Conservation (phyloP, 2,113 vertebrate species). For the Triplophysa rosa region DNA sequence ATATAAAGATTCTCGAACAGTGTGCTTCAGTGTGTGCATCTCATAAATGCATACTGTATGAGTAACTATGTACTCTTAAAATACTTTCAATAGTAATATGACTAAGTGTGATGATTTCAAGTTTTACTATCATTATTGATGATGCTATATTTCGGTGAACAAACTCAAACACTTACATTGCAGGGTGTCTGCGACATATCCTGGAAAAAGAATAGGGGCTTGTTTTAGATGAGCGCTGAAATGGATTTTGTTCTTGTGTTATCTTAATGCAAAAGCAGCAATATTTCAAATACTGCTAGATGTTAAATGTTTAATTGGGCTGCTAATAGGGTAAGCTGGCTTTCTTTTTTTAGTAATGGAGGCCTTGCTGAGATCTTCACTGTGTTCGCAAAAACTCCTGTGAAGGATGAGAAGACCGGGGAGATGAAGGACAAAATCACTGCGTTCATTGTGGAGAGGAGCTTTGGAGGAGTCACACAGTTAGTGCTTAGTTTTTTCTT, state of each 20-base stretch:
- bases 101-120: too few species aligned
- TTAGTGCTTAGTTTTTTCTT: slow-evolving; percentile 57
- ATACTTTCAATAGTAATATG: too few species aligned
- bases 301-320: too few species aligned
- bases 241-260: too few species aligned
- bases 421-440: slow-evolving; percentile 85
- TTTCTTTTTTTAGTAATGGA: slow-evolving; percentile 76
- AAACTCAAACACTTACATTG: too few species aligned
- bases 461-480: slow-evolving; percentile 83
- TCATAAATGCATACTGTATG: background rate
- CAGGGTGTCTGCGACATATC: too few species aligned
- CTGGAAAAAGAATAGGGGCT: too few species aligned
- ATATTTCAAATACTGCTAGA: background rate
- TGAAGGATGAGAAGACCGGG: slow-evolving; percentile 78
- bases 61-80: background rate
- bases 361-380: slow-evolving; percentile 89
- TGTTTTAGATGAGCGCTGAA: too few species aligned
- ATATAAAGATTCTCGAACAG: background rate
- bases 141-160: too few species aligned
- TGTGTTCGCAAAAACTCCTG: slow-evolving; percentile 84
- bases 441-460: slow-evolving; percentile 83
- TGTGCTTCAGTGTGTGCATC: background rate
- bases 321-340: too few species aligned
- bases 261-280: too few species aligned
- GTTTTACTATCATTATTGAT: too few species aligned